phyloP scores from a whole-genome alignment of 2,113 vertebrate species.

The Nannospalax galili region DNA sequence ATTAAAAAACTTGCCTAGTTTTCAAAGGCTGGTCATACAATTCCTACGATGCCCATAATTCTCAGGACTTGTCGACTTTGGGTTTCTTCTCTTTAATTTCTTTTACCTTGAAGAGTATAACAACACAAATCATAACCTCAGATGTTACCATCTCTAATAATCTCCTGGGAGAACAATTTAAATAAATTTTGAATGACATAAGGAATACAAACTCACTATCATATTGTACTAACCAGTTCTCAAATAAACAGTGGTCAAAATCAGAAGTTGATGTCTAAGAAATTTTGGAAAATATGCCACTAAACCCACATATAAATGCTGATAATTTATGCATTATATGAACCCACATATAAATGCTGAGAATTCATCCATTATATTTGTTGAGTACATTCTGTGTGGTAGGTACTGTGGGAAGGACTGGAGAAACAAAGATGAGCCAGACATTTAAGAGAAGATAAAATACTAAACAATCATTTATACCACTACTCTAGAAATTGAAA shows the following conservation, averaged over 20 bases:
- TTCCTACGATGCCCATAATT: neutral
- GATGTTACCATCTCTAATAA: neutral
- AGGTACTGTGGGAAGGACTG: neutral
- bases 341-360: accelerated
- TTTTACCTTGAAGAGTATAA: neutral
- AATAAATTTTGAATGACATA: neutral
- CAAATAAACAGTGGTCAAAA: neutral
- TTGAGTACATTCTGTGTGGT: neutral
- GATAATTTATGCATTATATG: neutral
- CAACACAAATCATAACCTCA: neutral
- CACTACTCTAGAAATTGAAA: neutral
- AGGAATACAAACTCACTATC: neutral
- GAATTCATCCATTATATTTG: neutral
- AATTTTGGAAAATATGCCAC: neutral
- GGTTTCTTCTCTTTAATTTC: constrained; percentile 1
- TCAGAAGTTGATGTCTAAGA: neutral
- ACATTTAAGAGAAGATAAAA: neutral
- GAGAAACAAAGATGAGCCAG: neutral
- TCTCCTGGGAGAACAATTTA: neutral
- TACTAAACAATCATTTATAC: neutral
- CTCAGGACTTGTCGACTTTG: neutral
- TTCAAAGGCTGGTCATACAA: neutral
- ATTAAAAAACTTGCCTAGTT: neutral
- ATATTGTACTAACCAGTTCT: neutral
- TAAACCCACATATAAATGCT: accelerated